Conservation (phyloP, 1,140 invertebrate genomes). For the Asbolus verrucosus region DNA sequence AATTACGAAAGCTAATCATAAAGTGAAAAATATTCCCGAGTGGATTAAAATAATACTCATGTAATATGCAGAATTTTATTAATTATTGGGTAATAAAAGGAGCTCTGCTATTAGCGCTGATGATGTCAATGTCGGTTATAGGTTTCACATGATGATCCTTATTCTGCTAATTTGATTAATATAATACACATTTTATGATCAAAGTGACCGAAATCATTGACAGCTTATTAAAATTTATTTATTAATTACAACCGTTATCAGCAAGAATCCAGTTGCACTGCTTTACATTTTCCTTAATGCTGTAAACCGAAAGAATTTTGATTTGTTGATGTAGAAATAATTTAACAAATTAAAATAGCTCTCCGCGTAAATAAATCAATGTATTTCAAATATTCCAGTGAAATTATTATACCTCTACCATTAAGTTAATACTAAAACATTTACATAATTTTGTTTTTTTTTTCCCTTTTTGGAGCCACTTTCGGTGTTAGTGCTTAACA, state of each 20-base stretch:
- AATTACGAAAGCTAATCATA: too few species aligned
- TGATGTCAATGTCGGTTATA: too few species aligned
- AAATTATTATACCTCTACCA: constrained; percentile 22
- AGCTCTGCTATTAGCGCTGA: too few species aligned
- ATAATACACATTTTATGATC: background rate
- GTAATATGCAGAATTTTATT: too few species aligned
- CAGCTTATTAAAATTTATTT: constrained; percentile 21
- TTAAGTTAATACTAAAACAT: constrained; percentile 30
- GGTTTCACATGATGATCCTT: too few species aligned
- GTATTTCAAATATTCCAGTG: background rate
- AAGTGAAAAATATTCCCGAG: too few species aligned
- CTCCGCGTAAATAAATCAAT: constrained; percentile 9
- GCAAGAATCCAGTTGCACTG: constrained; percentile 15
- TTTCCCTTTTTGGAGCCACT: constrained; percentile 23
- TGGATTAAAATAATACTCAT: too few species aligned
- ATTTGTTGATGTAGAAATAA: constrained; percentile 36
- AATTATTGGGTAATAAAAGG: too few species aligned
- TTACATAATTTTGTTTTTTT: constrained; percentile 37
- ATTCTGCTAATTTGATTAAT: too few species aligned
- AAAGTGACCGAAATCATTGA: constrained; percentile 3
- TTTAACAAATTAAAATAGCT: constrained; percentile 13
- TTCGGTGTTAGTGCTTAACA: constrained; percentile 45
- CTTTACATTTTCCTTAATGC: background rate
- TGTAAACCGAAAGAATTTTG: constrained; percentile 13
- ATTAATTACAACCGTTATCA: background rate